These are phyloP conservation scores for Phataginus tricuspis DNA, from an alignment of 2,797 vertebrate genomes.

Conservation along the genomic window DNA sequence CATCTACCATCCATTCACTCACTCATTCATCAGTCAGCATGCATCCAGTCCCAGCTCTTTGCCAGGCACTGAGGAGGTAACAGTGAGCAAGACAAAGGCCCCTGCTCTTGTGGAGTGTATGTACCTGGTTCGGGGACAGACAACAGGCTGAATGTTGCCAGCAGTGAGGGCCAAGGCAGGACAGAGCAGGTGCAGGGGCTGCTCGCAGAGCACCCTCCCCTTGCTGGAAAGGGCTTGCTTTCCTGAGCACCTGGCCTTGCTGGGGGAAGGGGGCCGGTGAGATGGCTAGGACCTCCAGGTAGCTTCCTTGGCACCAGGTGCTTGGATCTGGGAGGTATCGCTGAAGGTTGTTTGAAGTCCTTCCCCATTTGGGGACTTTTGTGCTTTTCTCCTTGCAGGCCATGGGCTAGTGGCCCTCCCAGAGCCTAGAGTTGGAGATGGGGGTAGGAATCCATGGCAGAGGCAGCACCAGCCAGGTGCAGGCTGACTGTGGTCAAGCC, in stretches of 20 bases:
- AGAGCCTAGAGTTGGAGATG: not conserved
- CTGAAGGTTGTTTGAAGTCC: not conserved
- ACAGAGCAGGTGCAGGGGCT: not conserved
- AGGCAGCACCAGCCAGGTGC: not conserved
- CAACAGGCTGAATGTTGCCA: not conserved
- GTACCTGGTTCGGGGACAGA: not conserved
- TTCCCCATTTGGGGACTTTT: not conserved
- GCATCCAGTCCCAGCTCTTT: not conserved
- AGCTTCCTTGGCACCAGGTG: not conserved
- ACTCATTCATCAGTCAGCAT: not conserved
- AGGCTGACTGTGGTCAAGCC: not conserved
- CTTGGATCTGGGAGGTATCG: not conserved
- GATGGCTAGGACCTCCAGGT: not conserved
- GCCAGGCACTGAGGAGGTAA: not conserved
- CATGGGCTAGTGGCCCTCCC: not conserved
- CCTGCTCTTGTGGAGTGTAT: not conserved
- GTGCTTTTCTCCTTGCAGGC: not conserved
- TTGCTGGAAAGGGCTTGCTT: not conserved
- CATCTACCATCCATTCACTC: not conserved
- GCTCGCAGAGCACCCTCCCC: not conserved
- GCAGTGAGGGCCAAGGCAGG: not conserved
- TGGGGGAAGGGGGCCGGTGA: not conserved
- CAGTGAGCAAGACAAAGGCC: not conserved
- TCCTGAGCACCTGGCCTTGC: not conserved
- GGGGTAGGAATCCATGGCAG: not conserved